A percentile compares a stretch with the other conserved stretches of the same genome.
Conservation (phyloP, 2,888 invertebrate species). For the Tetragnatha montana region DNA sequence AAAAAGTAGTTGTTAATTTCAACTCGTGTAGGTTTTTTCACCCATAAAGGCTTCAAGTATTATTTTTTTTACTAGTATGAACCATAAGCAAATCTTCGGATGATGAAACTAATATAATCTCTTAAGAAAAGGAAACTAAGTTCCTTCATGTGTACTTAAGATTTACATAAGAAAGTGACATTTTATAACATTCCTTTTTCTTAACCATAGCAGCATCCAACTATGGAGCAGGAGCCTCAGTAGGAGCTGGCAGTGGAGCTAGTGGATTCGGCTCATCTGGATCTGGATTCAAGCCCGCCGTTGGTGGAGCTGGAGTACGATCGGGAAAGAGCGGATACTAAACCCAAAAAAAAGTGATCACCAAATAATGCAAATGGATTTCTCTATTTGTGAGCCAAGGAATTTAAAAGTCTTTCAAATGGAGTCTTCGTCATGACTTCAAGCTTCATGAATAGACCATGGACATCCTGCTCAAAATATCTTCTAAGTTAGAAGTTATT, state of each 20-base stretch:
- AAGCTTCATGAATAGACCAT: neutral
- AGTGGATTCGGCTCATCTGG: neutral
- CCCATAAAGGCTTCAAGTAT: too few relatives aligned
- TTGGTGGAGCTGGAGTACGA: constrained; percentile 10
- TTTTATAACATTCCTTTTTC: neutral
- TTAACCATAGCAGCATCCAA: neutral
- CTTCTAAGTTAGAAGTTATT: too few relatives aligned
- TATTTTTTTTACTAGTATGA: too few relatives aligned
- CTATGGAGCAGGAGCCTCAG: neutral
- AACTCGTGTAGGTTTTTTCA: too few relatives aligned
- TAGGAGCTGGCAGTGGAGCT: neutral
- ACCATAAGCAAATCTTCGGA: too few relatives aligned
- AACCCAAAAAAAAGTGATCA: neutral
- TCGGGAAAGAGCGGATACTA: constrained; percentile 36
- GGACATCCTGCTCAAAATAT: neutral
- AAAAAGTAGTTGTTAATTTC: too few relatives aligned
- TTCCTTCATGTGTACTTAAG: too few relatives aligned
- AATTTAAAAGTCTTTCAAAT: constrained; percentile 6
- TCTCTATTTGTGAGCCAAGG: neutral
- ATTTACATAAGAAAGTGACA: too few relatives aligned
- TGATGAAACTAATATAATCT: too few relatives aligned
- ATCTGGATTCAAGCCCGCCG: neutral
- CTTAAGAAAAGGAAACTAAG: too few relatives aligned
- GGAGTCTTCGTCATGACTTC: neutral
- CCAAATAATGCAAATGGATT: neutral